Conservation (phyloP, 2,113 vertebrate genomes). For the Nansenia antarctica region DNA sequence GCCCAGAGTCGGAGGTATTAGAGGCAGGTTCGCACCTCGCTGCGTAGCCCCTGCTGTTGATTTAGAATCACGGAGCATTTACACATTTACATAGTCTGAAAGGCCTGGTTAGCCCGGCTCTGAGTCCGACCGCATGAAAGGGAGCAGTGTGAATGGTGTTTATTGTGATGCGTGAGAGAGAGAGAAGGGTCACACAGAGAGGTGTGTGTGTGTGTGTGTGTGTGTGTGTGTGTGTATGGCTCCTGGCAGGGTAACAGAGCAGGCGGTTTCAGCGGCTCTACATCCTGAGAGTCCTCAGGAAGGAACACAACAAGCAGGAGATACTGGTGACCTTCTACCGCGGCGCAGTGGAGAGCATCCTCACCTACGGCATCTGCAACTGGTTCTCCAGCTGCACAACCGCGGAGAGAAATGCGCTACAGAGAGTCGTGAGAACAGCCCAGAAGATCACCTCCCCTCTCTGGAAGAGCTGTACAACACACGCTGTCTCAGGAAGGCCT, state of each 20-base stretch:
- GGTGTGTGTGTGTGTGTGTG: neutral
- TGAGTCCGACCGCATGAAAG: neutral
- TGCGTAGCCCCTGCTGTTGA: slow-evolving; percentile 6
- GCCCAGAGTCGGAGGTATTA: slow-evolving; percentile 1
- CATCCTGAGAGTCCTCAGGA: no score
- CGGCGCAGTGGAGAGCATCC: no score
- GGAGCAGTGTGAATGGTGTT: neutral
- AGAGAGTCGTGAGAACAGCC: no score
- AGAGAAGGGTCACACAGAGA: neutral
- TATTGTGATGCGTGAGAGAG: neutral
- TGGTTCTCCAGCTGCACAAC: no score
- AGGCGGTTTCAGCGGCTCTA: no score
- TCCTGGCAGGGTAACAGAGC: neutral
- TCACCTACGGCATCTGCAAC: no score
- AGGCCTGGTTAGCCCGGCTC: slow-evolving; percentile 3
- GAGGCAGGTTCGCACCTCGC: neutral
- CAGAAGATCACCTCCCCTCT: no score
- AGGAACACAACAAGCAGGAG: no score
- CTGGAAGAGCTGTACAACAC: no score
- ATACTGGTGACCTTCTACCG: no score
- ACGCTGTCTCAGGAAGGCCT: no score
- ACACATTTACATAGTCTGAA: slow-evolving; percentile 9
- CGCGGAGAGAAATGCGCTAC: no score
- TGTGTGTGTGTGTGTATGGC: neutral
- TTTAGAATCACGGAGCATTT: slow-evolving; percentile 11